Conservation (phyloP, 2,113 vertebrate species). For the Myodes glareolus region DNA sequence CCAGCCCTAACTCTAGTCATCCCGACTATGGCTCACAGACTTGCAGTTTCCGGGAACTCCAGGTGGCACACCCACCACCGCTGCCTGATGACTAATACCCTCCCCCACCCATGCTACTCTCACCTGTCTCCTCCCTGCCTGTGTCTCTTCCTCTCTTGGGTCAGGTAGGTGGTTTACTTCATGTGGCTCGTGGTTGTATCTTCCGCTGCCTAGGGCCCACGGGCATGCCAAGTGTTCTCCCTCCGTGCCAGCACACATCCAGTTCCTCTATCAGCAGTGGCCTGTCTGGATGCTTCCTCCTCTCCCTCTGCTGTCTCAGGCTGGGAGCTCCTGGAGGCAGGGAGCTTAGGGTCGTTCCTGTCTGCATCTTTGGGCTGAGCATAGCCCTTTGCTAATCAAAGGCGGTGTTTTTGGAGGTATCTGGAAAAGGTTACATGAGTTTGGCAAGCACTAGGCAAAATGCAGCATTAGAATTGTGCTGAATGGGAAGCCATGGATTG, state of each 20-base stretch:
- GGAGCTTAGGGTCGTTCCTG: neutral
- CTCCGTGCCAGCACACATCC: neutral
- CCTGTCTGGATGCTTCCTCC: neutral
- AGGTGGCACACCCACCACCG: constrained; percentile 44
- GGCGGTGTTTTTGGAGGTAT: neutral
- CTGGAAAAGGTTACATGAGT: neutral
- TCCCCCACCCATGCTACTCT: neutral
- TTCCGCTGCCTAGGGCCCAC: neutral
- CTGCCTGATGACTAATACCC: constrained; percentile 70
- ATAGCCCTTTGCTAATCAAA: neutral
- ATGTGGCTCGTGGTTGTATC: neutral
- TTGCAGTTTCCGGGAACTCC: constrained; percentile 60
- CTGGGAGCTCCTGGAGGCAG: neutral
- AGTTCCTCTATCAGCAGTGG: neutral
- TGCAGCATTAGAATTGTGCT: neutral
- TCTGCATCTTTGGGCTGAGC: neutral
- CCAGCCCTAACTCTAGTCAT: neutral
- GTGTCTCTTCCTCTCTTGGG: neutral
- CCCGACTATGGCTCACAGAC: neutral
- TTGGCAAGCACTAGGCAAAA: neutral
- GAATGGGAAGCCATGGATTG: neutral
- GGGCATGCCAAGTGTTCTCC: neutral
- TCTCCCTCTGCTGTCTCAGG: neutral
- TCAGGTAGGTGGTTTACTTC: neutral
- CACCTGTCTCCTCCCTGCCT: neutral